phyloP scores from a whole-genome alignment of 2,797 vertebrate genomes.

The Huso huso region DNA sequence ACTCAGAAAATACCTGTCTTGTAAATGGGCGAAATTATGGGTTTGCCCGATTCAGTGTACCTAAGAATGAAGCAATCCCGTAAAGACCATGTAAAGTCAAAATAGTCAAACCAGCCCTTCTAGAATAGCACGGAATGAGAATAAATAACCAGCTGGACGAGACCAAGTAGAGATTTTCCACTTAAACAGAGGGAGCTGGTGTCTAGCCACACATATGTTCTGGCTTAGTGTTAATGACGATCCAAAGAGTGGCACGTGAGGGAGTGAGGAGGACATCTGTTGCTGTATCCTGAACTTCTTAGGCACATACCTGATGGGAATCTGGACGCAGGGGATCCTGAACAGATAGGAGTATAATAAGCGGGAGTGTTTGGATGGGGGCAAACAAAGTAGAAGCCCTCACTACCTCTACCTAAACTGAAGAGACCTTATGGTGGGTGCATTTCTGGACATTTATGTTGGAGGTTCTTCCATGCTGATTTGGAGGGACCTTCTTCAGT shows the following conservation, averaged over 20 bases:
- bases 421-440: not conserved
- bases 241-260: not conserved
- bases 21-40: too few relatives aligned
- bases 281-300: not conserved
- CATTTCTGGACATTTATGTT: not conserved
- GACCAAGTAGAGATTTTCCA: not conserved
- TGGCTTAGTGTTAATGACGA: slow-evolving; percentile 6
- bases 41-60: too few relatives aligned
- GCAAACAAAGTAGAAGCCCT: too few relatives aligned
- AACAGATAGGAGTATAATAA: slow-evolving; percentile 9
- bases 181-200: not conserved
- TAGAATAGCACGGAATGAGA: too few relatives aligned
- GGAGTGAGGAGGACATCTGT: not conserved
- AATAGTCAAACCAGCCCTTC: too few relatives aligned
- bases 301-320: not conserved
- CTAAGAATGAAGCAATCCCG: too few relatives aligned
- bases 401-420: too few relatives aligned
- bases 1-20: too few relatives aligned
- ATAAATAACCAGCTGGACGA: too few relatives aligned
- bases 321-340: slow-evolving; percentile 1
- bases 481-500: not conserved
- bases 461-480: not conserved
- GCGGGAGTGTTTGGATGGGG: slow-evolving; percentile 2
- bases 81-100: too few relatives aligned
- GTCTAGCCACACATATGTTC: slow-evolving; percentile 14